Base-by-base conservation (phyloP, 2,888 invertebrate species). In the Subacronicta megacephala region DNA sequence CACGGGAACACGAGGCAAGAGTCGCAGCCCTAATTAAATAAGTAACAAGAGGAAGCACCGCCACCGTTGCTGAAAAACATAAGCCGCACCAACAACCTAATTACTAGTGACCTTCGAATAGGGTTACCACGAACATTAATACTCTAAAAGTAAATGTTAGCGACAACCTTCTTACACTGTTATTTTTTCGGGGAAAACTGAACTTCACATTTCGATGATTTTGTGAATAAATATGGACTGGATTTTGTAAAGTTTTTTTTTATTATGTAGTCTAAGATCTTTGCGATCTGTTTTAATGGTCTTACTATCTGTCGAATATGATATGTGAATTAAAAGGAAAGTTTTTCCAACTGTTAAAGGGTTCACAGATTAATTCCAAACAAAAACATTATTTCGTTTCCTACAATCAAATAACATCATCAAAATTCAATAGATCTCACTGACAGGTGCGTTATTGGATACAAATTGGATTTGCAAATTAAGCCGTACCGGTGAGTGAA, bases 71-170 rank as follows among this genome's bases (percentile, higher is more conserved):
- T 86, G 84, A 90, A 90, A 90, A 90, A 90, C 84, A 78, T 80
- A 84, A 87, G 82, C 80, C 83, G 77, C 80, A 75, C 77, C 75
- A 82, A 83, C 88, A 88, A 89, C 82, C 85, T 89, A 88, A 90
- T 89, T 90, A 90, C 84, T 80, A 71, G 71, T 86, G 85, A 89
- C 88, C 89, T 88, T 86, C 79, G 64, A 17, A 43, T 41, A 59
- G 77, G 69, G 87, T 83, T 89, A 84, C 58, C 90, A 77, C 58
- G 53, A 13, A 23, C 13, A 16, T 1, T 1, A 33, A 23, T 15
- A 31, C 12, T 29, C 3, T 18, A n/a, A 23, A 16, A 29, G 13
- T 16, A 3, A 13, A 10, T 13, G 10, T n/a, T n/a, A n/a, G 3
- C 26, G 10, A 26, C 10, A 10, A 6, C 3, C 3, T 26, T 18